Evolutionary conservation across 1,140 invertebrate genomes (phyloP), one percentile per base, ranked within the genome.

Genomic region (Chironomus tepperi): DNA sequence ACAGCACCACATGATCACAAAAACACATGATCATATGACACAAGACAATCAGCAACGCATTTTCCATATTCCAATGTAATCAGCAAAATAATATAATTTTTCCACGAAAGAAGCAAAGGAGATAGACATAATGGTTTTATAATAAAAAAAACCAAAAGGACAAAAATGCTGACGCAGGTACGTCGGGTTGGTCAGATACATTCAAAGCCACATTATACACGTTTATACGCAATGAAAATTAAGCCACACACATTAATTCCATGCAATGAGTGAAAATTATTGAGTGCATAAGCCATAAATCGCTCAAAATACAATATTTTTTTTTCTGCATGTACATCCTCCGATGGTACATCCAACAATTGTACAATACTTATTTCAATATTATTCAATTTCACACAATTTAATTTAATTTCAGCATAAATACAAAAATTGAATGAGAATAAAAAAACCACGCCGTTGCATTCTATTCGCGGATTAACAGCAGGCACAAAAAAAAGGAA

Each of bases 201-300:
- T 34, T 57, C 47, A n/a, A 12, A 15, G 43, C n/a, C 47, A 57
- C 12, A 57, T 57, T 12, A 57, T 57, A n/a, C 47, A 57, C 12
- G 47, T 34, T 34, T 34, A 34, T 34, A 34, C 24, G 24, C 24
- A 57, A 15, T 57, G 47, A 70, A 70, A 18, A 70, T 70, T 70
- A 70, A 70, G 65, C 65, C 65, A 16, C 65, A 57, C 47, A 21
- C 65, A 70, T 70, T 70, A 70, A 70, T 70, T 18, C 65, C 65
- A 70, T 70, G 65, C 65, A 70, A 18, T 70, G 65, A 70, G 19
- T 70, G 65, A 21, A 70, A 70, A 70, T 70, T 70, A 70, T 70
- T 70, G 65, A 70, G 65, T 70, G 65, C 65, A 70, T 70, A 70
- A 70, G 65, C 65, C 18, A 70, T 70, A 70, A 70, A 70, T 70